phyloP scores from a whole-genome alignment of 1,140 invertebrate genomes.

The Micrasema minimum region DNA sequence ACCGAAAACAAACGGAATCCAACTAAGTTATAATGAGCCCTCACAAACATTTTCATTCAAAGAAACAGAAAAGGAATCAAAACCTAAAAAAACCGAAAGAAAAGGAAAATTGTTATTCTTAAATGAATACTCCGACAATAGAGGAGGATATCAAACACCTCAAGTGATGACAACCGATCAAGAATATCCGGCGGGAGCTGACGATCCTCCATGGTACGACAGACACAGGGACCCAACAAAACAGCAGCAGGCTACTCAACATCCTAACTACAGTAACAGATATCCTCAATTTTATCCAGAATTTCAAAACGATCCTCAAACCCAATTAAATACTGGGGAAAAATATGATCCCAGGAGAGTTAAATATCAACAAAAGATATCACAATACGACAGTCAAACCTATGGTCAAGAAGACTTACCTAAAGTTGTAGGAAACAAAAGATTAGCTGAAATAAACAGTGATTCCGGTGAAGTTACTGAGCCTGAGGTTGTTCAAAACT shows the following conservation, averaged over 20 bases:
- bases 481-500: conserved; percentile 20
- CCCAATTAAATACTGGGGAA: conserved; percentile 36
- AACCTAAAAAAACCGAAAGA: conserved; percentile 22
- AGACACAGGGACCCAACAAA: not conserved
- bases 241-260: conserved; percentile 12
- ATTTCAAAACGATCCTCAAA: conserved; percentile 10
- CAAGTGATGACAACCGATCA: not conserved
- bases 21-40: conserved; percentile 60
- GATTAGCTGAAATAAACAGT: too few relatives aligned
- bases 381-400: too few relatives aligned
- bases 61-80: conserved; percentile 48
- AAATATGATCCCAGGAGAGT: conserved; percentile 14
- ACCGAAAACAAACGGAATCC: conserved; percentile 58
- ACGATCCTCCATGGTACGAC: conserved; percentile 14
- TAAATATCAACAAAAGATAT: not conserved
- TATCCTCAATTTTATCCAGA: conserved; percentile 19
- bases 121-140: conserved; percentile 6
- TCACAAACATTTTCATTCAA: conserved; percentile 64
- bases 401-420: too few relatives aligned
- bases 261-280: conserved; percentile 4
- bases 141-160: conserved; percentile 1
- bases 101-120: conserved; percentile 29
- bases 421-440: too few relatives aligned
- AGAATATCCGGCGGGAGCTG: conserved; percentile 7
- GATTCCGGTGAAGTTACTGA: conserved; percentile 36